These are phyloP conservation scores for Caenorhabditis afra DNA, from an alignment of 2,888 invertebrate species.

Conservation along the genomic window DNA sequence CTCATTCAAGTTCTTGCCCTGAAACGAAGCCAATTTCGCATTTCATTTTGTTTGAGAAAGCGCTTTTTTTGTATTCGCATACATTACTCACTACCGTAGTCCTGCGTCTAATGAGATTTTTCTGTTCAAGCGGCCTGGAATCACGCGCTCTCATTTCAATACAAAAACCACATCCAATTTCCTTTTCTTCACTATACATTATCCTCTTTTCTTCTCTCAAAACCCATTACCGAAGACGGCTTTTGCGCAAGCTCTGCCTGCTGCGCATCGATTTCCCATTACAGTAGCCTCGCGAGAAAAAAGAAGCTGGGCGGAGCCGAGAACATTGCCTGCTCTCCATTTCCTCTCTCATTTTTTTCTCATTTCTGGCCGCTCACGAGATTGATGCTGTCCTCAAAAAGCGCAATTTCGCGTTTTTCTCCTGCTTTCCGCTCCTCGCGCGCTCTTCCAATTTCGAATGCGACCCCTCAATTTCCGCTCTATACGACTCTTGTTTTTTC, in stretches of 20 bases:
- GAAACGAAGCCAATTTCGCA: constrained; percentile 5
- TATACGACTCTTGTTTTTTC: not conserved
- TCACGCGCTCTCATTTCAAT: no score
- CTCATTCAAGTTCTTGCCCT: constrained; percentile 83
- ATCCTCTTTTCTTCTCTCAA: not conserved
- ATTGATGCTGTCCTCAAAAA: constrained; percentile 57
- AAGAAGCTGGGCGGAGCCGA: constrained; percentile 2
- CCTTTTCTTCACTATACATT: not conserved
- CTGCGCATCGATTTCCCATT: constrained; percentile 1
- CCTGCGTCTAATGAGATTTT: not conserved
- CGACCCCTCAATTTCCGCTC: constrained; percentile 9
- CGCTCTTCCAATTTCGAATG: constrained; percentile 17
- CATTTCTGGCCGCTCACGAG: constrained; percentile 10
- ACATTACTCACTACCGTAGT: constrained; percentile 2
- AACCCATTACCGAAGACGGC: not conserved
- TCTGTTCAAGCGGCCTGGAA: not conserved
- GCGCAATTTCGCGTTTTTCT: constrained; percentile 16
- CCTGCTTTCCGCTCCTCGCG: not conserved
- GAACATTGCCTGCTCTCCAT: constrained; percentile 3
- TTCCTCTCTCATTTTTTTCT: not conserved
- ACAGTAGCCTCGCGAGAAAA: constrained; percentile 22
- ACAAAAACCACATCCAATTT: no score
- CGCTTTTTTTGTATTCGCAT: not conserved
- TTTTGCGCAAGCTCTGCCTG: not conserved
- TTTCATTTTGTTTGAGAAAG: not conserved